Conservation (phyloP, 2,888 invertebrate species). For the Oscheius sp. region DNA sequence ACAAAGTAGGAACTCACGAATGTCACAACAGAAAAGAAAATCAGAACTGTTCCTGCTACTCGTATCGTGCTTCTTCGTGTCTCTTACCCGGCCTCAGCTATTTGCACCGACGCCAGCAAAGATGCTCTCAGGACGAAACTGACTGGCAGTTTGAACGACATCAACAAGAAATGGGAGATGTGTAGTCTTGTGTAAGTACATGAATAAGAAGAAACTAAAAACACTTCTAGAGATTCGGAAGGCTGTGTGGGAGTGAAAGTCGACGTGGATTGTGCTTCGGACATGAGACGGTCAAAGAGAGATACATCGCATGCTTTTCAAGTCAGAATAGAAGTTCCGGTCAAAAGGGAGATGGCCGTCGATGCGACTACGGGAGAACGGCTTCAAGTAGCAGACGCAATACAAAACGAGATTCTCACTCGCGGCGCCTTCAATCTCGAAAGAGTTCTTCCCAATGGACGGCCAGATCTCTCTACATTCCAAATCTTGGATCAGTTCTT, state of each 20-base stretch:
- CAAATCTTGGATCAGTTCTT: slow-evolving; percentile 89
- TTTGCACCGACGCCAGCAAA: slow-evolving; percentile 90
- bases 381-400: slow-evolving; percentile 81
- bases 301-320: slow-evolving; percentile 28
- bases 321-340: slow-evolving; percentile 55
- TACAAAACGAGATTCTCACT: slow-evolving; percentile 90
- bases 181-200: slow-evolving; percentile 79
- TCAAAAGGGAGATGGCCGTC: slow-evolving; percentile 74
- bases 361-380: slow-evolving; percentile 73
- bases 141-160: slow-evolving; percentile 86
- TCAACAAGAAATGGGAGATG: slow-evolving; percentile 96
- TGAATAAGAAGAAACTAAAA: too few species aligned
- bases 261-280: slow-evolving; percentile 62
- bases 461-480: slow-evolving; percentile 90
- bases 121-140: slow-evolving; percentile 81
- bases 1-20: slow-evolving; percentile 60
- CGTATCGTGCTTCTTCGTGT: slow-evolving; percentile 91
- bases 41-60: slow-evolving; percentile 89
- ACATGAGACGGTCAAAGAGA: slow-evolving; percentile 21
- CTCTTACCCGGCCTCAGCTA: slow-evolving; percentile 94
- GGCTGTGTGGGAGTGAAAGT: slow-evolving; percentile 89
- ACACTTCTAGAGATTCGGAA: slow-evolving; percentile 77
- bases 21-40: background rate
- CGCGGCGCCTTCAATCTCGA: slow-evolving; percentile 77
- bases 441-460: slow-evolving; percentile 83